These are phyloP conservation scores for Rotaria macrura DNA, from an alignment of 2,888 invertebrate genomes.

Conservation along the genomic window DNA sequence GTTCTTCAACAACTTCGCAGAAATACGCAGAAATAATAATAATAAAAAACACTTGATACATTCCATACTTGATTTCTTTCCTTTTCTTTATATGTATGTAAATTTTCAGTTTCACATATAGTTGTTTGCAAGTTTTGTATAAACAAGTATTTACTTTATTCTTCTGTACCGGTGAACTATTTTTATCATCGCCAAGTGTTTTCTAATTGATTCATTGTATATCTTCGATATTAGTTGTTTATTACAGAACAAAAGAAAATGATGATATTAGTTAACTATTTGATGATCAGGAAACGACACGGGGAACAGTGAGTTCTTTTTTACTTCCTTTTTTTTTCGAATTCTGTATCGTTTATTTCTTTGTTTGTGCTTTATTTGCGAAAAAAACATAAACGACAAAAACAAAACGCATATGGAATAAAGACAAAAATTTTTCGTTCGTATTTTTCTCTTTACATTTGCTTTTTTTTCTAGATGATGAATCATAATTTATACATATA, in stretches of 20 bases:
- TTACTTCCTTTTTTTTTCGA: not conserved
- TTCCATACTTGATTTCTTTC: not conserved
- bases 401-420: not conserved
- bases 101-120: not conserved
- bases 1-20: not conserved
- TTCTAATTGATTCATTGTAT: not conserved
- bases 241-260: too few relatives aligned
- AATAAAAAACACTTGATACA: not conserved
- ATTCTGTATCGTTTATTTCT: not conserved
- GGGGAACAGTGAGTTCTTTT: not conserved
- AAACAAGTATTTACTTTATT: not conserved
- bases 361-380: not conserved
- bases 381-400: not conserved
- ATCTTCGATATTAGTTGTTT: not conserved
- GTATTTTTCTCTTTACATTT: not conserved
- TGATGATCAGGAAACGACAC: not conserved
- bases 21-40: not conserved
- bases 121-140: not conserved
- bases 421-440: too few relatives aligned
- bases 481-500: too few relatives aligned
- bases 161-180: not conserved
- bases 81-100: not conserved
- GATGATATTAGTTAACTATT: too few relatives aligned
- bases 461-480: not conserved
- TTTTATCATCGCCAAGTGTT: not conserved